Evolutionary conservation across 1,140 invertebrate species (phyloP), one percentile per base, ranked within the genome.

Genomic region (Colletes latitarsis): DNA sequence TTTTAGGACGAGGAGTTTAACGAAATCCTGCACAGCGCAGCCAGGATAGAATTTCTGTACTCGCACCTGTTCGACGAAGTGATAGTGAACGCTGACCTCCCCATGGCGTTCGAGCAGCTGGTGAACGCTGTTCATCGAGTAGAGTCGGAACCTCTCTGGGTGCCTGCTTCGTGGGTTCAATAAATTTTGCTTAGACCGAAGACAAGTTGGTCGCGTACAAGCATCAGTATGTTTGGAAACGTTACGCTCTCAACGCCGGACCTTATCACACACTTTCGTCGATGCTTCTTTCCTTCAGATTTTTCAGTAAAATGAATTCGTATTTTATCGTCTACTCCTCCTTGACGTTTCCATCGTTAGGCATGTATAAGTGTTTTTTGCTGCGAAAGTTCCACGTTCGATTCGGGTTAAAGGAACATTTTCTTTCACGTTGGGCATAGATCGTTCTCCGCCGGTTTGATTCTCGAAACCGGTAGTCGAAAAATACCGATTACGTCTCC

Each of bases 111-210:
- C 87, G 96, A 98, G 84, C 97, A 98, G 88, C 95, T 99, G 4
- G 94, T 98, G 6, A 94, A 95, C 82, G 95, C 96, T 63, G 96
- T 98, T 3, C 96, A 97, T 92, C 95, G 96, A 88, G 96, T 99
- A 19, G 98, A 99, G 93, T 97, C 96, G 4, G 98, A 99, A 91
- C 98, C 98, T 12, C 95, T 98, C 17, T 99, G 99, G 99, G 98
- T 99, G 17, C 99, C 99, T 14, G 96, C 96, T 21, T 96, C 96
- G 17, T 99, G 99, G 99, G 96, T 99, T 80, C 97, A 97, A 94
- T 97, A 95, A 94, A 84, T 30, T 10, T 41, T 19, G 12, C 9
- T 55, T 52, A 2, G 0, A 63, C 15, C 3, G 4, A 14, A 19
- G 30, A 30, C 30, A 30, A 30, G 30, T 30, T 30, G 30, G 41